Base-by-base conservation (phyloP, 2,113 vertebrate genomes). In the Eulemur rufifrons region DNA sequence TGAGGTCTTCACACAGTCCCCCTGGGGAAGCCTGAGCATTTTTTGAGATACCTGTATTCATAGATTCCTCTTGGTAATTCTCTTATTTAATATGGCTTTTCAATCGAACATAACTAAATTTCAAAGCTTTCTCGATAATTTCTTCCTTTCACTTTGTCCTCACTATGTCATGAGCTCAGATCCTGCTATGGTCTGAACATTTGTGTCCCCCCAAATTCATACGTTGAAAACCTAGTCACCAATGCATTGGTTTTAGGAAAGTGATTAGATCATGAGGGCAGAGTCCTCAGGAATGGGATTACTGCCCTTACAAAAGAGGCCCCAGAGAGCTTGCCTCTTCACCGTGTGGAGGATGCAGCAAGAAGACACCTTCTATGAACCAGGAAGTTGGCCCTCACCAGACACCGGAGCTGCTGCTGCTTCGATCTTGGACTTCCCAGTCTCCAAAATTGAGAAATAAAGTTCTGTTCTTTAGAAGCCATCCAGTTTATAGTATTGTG, bases 31-130 rank as follows among this genome's bases (percentile, higher is more conserved):
- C 45, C 81, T 50, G 29, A 52, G 37, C 84, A 87, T 82, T 42
- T 71, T 78, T 86, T 34, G 21, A 78, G 71, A 42, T 81, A 12
- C 12, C 13, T 89, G 5, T 32, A 15, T 78, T 89, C 29, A 14
- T 45, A 39, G 27, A 14, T 77, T 90, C 32, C 61, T 86, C 71
- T 90, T 50, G 37, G 4, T 59, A 68, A 86, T 78, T 93, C 50
- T 96, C n/a, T 64, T 83, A 66, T 63, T 95, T 77, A 45, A 37
- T 71, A 61, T 52, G 54, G 32, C 42, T 52, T 94, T 86, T 94
- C 42, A 83, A 68, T 27, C 29, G 77, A 76, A 18, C 37, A 34
- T 6, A 71, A 73, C 32, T 86, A 52, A 59, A 42, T 85, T 69
- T 42, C 63, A 52, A 64, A 63, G 37, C 34, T 91, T 96, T 77